Percentiles rank a stretch among this genome's conserved stretches.
Conservation (phyloP, 1,140 invertebrate genomes). For the Acarapis woodi region DNA sequence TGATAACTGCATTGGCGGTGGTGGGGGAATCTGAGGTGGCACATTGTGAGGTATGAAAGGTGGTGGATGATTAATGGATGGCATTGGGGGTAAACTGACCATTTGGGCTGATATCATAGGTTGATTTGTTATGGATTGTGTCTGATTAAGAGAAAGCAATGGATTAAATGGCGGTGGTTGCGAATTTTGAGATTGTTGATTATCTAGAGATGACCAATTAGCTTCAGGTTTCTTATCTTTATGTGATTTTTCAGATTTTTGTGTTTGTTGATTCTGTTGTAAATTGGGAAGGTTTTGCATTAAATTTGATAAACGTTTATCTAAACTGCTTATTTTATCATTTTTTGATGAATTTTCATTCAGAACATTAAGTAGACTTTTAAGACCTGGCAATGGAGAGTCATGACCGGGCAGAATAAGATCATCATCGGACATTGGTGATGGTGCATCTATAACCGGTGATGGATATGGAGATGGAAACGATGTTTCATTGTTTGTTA, state of each 20-base stretch:
- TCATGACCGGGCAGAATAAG: conserved; percentile 8
- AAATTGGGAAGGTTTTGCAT: conserved; percentile 12
- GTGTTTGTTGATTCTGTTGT: conserved; percentile 4
- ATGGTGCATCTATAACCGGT: conserved; percentile 32
- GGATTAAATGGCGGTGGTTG: too few species aligned
- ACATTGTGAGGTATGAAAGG: too few species aligned
- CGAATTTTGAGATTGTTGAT: too few species aligned
- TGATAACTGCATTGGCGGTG: too few species aligned
- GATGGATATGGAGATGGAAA: conserved; percentile 21
- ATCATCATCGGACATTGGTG: conserved; percentile 20
- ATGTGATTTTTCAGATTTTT: conserved; percentile 2
- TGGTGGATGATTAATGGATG: too few species aligned
- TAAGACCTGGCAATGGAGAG: conserved; percentile 6
- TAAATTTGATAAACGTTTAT: conserved; percentile 12
- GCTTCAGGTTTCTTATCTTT: too few species aligned
- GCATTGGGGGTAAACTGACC: too few species aligned
- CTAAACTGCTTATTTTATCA: conserved; percentile 11
- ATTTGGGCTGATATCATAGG: too few species aligned
- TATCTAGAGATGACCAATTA: too few species aligned
- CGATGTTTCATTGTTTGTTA: conserved; percentile 37
- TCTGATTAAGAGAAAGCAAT: too few species aligned
- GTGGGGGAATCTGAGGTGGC: too few species aligned
- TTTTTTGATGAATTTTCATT: neutral
- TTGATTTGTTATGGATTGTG: too few species aligned
- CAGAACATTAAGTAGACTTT: neutral